These are phyloP conservation scores for Thymelicus sylvestris DNA, from an alignment of 2,888 invertebrate species.

Conservation along the genomic window DNA sequence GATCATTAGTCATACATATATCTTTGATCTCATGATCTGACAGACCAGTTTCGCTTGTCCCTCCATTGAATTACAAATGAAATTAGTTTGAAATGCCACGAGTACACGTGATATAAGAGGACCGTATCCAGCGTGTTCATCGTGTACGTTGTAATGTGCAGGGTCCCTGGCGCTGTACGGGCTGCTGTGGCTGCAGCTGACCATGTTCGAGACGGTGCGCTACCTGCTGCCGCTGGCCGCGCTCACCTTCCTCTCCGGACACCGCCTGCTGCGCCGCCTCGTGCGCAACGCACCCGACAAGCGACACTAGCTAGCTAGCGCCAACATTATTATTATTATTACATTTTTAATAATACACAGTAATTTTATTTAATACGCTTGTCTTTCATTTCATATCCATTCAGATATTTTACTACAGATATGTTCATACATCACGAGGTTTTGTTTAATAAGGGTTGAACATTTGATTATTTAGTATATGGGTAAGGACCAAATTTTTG, in stretches of 20 bases:
- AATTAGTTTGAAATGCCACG: no score
- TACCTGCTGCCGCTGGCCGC: slow-evolving; percentile 93
- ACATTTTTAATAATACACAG: slow-evolving; percentile 15
- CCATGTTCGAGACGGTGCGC: slow-evolving; percentile 98
- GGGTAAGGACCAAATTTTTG: no score
- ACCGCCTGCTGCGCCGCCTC: slow-evolving; percentile 93
- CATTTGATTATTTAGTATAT: no score
- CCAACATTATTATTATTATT: not conserved
- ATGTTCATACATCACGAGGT: no score
- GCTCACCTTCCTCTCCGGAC: slow-evolving; percentile 97
- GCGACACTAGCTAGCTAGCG: slow-evolving; percentile 44
- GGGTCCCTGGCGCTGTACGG: slow-evolving; percentile 95
- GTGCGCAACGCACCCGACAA: slow-evolving; percentile 78
- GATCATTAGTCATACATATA: no score
- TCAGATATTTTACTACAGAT: no score
- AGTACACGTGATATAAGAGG: no score
- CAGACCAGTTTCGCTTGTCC: no score
- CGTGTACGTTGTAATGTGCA: slow-evolving; percentile 59
- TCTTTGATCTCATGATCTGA: no score
- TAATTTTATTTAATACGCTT: slow-evolving; percentile 7
- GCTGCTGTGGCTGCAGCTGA: slow-evolving; percentile 95
- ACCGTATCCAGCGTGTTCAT: no score
- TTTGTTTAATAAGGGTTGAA: no score
- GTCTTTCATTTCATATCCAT: not conserved
- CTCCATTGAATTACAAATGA: no score